Percentiles rank a stretch among this genome's conserved stretches.
These are phyloP conservation scores for Radopholus similis DNA, from an alignment of 1,140 invertebrate genomes.

Conservation along the genomic window DNA sequence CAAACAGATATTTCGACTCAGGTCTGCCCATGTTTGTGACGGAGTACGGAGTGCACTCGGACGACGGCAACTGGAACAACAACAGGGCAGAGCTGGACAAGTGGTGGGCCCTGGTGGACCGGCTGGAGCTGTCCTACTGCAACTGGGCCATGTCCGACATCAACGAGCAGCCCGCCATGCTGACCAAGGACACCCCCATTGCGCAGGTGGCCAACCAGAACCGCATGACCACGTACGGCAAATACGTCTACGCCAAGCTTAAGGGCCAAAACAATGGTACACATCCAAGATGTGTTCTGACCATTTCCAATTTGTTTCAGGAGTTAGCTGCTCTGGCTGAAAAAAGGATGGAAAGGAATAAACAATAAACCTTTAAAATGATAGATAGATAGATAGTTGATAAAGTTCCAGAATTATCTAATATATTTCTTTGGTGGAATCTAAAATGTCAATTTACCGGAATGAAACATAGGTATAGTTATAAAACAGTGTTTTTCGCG, in stretches of 20 bases:
- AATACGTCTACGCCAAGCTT: not conserved
- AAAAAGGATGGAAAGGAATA: no score
- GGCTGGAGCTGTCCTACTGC: not conserved
- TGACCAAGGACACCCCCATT: not conserved
- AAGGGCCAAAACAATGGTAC: constrained; percentile 6
- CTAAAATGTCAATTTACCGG: no score
- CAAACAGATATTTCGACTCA: not conserved
- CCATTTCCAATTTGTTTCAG: no score
- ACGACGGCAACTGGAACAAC: not conserved
- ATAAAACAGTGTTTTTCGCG: no score
- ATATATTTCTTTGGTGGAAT: no score
- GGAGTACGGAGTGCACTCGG: not conserved
- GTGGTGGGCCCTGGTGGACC: constrained; percentile 1
- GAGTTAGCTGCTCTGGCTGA: no score
- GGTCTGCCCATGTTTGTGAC: constrained; percentile 3
- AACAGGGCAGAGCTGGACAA: not conserved
- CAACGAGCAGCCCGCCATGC: not conserved
- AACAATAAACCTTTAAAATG: no score
- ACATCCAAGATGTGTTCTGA: no score
- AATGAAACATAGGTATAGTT: no score
- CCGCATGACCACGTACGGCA: constrained; percentile 3
- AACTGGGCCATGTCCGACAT: constrained; percentile 3
- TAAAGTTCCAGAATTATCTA: no score
- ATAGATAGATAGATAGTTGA: no score
- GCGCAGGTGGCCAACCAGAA: not conserved